A percentile compares a stretch with the other conserved stretches of the same genome.
phyloP scores from a whole-genome alignment of 2,888 invertebrate species.

The Sycophila texana region DNA sequence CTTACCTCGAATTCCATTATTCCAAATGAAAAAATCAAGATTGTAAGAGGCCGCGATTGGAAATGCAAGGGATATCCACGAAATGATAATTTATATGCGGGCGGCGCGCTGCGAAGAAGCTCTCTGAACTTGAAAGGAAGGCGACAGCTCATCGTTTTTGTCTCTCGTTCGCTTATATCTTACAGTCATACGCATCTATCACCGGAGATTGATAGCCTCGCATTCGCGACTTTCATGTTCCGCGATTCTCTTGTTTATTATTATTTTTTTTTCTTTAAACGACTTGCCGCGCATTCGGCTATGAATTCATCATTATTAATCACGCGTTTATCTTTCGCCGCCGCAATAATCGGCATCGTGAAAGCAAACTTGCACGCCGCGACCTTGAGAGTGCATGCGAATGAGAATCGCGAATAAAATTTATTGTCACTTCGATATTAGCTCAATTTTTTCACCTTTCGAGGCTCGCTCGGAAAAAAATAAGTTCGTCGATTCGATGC shows the following conservation, averaged over 20 bases:
- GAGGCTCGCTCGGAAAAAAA: too few relatives aligned
- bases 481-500: too few relatives aligned
- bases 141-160: constrained; percentile 34
- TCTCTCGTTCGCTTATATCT: constrained; percentile 25
- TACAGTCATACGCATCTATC: constrained; percentile 5
- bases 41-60: constrained; percentile 7
- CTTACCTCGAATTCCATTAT: not conserved
- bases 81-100: constrained; percentile 14
- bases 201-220: not conserved
- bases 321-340: too few relatives aligned
- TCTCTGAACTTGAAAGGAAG: constrained; percentile 40
- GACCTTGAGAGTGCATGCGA: too few relatives aligned
- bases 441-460: too few relatives aligned
- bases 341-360: too few relatives aligned
- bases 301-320: too few relatives aligned
- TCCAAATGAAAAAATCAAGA: too few relatives aligned
- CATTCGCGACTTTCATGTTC: not conserved
- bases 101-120: not conserved
- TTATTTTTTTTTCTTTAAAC: not conserved
- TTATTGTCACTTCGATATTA: too few relatives aligned
- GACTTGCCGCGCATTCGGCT: not conserved
- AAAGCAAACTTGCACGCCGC: too few relatives aligned
- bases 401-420: too few relatives aligned
- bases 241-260: not conserved
- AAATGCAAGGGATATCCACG: constrained; percentile 2